Evolutionary conservation across 1,140 invertebrate genomes (phyloP).

Genomic region (Zaprionus vittiger): DNA sequence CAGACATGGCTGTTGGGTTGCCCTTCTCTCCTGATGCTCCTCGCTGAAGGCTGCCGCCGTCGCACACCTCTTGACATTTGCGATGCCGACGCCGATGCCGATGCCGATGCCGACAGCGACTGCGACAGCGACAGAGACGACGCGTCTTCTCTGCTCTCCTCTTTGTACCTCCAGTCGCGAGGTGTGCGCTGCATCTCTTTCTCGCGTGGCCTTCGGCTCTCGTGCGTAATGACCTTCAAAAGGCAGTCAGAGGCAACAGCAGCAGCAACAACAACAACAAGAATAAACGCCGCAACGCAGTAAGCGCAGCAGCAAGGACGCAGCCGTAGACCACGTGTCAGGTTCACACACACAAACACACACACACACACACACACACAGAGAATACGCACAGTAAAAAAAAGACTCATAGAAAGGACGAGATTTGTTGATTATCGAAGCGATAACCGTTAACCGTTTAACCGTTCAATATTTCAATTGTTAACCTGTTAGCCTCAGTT

Average conservation of each 20-base stretch:
- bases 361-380: conserved; percentile 9
- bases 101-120: neutral
- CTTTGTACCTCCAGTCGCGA: neutral
- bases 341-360: conserved; percentile 26
- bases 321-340: conserved; percentile 47
- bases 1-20: neutral
- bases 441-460: conserved; percentile 4
- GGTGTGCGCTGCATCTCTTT: neutral
- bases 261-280: conserved; percentile 43
- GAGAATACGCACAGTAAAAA: conserved; percentile 15
- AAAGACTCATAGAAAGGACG: conserved; percentile 12
- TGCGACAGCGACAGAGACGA: conserved; percentile 1
- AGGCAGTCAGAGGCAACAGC: conserved; percentile 48
- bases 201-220: conserved; percentile 48
- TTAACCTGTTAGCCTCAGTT: neutral
- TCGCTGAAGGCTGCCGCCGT: conserved; percentile 29
- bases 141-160: neutral
- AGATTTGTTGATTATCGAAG: neutral
- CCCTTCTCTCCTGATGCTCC: conserved; percentile 1
- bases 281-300: conserved; percentile 19
- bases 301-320: conserved; percentile 55
- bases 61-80: conserved; percentile 46
- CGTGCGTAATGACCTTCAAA: conserved; percentile 77
- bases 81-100: neutral
- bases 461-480: neutral